phyloP scores from a whole-genome alignment of 1,140 invertebrate species.

The Cyphomyrmex costatus region DNA sequence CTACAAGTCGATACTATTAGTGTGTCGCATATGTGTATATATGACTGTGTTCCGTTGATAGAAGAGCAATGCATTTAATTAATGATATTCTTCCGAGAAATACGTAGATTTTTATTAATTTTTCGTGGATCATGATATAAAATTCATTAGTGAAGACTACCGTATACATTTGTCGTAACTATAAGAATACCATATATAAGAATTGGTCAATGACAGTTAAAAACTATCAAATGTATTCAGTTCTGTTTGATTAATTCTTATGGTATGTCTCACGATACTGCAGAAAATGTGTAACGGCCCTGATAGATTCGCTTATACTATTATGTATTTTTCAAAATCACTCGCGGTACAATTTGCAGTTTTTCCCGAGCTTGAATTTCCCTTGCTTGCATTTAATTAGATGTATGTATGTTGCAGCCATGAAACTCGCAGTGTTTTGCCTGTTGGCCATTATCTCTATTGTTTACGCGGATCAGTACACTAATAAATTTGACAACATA shows the following conservation, averaged over 20 bases:
- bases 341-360: neutral
- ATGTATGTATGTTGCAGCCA: slow-evolving; percentile 64
- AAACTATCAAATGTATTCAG: no score
- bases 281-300: no score
- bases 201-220: no score
- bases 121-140: neutral
- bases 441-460: slow-evolving; percentile 82
- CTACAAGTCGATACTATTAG: no score
- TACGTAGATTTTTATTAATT: neutral
- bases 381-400: slow-evolving; percentile 58
- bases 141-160: neutral
- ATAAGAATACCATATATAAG: no score
- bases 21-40: no score
- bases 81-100: neutral
- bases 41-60: no score
- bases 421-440: slow-evolving; percentile 83
- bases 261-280: no score
- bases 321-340: neutral
- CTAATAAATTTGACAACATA: slow-evolving; percentile 91
- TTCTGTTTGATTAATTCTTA: no score
- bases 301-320: neutral
- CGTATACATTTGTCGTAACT: no score
- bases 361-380: neutral
- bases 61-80: neutral
- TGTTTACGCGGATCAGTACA: slow-evolving; percentile 84